Evolutionary conservation across 2,113 vertebrate genomes (phyloP).

Genomic region (Rallus limicola): DNA sequence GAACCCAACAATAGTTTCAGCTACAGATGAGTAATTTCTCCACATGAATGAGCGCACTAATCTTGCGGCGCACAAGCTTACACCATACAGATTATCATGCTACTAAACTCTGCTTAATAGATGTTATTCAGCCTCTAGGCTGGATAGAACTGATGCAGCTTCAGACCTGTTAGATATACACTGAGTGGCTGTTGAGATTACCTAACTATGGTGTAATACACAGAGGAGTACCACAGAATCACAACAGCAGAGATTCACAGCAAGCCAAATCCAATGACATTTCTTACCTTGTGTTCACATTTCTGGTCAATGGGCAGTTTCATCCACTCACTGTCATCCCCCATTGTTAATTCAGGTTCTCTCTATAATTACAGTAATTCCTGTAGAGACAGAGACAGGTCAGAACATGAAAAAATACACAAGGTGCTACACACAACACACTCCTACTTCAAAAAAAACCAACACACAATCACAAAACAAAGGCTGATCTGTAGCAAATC

Average conservation of each 20-base stretch:
- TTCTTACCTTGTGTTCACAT: conserved; percentile 96
- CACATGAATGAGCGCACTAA: neutral
- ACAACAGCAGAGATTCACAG: neutral
- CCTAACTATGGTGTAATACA: neutral
- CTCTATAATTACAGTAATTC: conserved; percentile 41
- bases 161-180: neutral
- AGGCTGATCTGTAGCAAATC: neutral
- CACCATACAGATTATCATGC: fast-evolving
- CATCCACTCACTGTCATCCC: conserved; percentile 97
- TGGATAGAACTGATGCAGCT: neutral
- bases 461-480: too few species aligned
- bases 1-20: neutral
- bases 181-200: neutral
- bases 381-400: conserved; percentile 44
- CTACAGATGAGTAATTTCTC: neutral
- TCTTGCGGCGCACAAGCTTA: neutral
- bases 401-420: neutral
- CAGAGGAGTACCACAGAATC: neutral
- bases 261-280: neutral
- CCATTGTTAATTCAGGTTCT: conserved; percentile 83
- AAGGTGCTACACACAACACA: neutral
- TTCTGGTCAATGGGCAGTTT: conserved; percentile 97
- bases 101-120: neutral
- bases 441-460: neutral
- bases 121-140: neutral